Evolutionary conservation across 2,113 vertebrate genomes (phyloP), one percentile per base, ranked within the genome.

Genomic region (Amphiprion ocellaris): DNA sequence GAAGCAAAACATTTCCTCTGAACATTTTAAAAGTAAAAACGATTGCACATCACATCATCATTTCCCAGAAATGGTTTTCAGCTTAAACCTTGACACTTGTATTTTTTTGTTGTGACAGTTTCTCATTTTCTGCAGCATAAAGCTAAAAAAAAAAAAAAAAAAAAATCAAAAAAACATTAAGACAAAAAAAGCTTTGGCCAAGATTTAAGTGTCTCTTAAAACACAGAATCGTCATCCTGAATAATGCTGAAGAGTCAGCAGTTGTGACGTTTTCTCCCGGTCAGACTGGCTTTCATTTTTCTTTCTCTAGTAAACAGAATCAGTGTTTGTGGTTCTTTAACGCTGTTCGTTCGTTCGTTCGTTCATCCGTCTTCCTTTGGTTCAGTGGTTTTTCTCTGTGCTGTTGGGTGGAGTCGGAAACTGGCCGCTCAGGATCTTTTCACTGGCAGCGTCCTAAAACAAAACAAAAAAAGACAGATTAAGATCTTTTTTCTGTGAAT

Each of bases 361-460:
- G 39, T 44, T 69, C 46, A 7, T 15, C 54, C 46, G 41, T 65
- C 60, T 39, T 64, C 52, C 4, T 46, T 17, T 5, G 3, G 26
- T 53, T 91, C 75, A 88, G 74, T 54, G 70, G n/a, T 8, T 21
- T 79, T 97, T 98, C 89, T 97, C 96, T 14, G 96, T 94, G 56
- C 96, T 97, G 85, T 94, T 96, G 2, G 96, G 97, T 75, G 97
- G 96, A 21, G 96, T 98, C 54, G 95, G 94, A 33, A 74, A 65
- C 33, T 66, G 60, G 23, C 11, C 52, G 64, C 46, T 66, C 1
- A n/a, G 30, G 33, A 77, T 60, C 52, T 80, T 89, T 46, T 84
- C 33, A 47, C 77, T 66, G 30, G 58, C 87, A 0, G 69, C 62
- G 1, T 87, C 79, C 93, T 94, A 4, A 46, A 83, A 26, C 26